Base-by-base conservation (phyloP, 53 echinoderm and acorn worm species). In the Mesocentrotus franciscanus region DNA sequence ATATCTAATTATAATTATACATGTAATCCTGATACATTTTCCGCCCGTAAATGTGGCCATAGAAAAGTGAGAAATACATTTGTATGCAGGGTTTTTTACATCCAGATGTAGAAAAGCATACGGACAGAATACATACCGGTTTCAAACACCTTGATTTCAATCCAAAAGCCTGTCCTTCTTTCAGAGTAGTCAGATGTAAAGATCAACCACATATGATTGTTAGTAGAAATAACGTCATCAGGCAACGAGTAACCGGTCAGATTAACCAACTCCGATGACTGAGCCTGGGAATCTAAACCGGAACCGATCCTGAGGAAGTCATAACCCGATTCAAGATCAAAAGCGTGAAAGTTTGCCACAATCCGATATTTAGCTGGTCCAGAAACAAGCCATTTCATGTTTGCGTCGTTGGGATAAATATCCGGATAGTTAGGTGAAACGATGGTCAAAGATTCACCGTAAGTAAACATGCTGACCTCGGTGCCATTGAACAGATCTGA, bases 261-360 rank as follows among this genome's bases (percentile, higher is more conserved):
- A n/a, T n/a, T n/a, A n/a, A n/a, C n/a, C n/a, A n/a, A n/a, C n/a
- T n/a, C n/a, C n/a, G n/a, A n/a, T n/a, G n/a, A n/a, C n/a, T n/a
- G n/a, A n/a, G n/a, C n/a, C n/a, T n/a, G 27, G 10, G 76, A 76
- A 33, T 76, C 76, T 32, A 42, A 90, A 10, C 96, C 96, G 2
- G 70, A 85, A 8, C 96, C 94, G 17, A 94, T 90, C 33, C 91
- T 92, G 7, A 95, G 85, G 42, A 56, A 95, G 79, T 96, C 96
- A 0, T 18, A n/a, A 34, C 92, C 7, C 9, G 8, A 29, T 76
- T 76, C 10, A 33, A 76, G 76, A 30, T 76, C 76, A 32, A 76
- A 76, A 33, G 33, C 29, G 29, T 76, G 30, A 14, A 76, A 76
- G 10, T 9, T 76, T 10, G 56, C 87, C 13, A 56, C 32, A 32